These are phyloP conservation scores for Brachirus orientalis DNA, from an alignment of 2,113 vertebrate species.

Conservation along the genomic window DNA sequence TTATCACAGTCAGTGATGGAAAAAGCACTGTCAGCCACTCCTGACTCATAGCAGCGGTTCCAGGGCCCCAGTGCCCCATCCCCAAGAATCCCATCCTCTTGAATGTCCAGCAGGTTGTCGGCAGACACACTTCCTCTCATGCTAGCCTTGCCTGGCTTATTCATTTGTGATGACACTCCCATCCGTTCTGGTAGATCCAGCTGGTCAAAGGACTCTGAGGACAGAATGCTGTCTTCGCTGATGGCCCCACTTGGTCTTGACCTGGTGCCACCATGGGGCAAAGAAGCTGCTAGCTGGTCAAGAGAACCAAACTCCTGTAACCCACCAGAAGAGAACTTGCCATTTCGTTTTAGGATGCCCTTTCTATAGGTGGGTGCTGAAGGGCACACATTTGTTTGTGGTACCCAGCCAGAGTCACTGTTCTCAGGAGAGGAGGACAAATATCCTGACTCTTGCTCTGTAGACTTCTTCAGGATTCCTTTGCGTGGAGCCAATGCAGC, in stretches of 20 bases:
- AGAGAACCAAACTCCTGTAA: conserved; percentile 81
- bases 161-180: background rate
- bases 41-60: conserved; percentile 78
- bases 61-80: conserved; percentile 58
- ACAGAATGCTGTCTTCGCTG: conserved; percentile 97
- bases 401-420: conserved; percentile 76
- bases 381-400: conserved; percentile 35
- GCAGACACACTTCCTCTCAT: conserved; percentile 90
- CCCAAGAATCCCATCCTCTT: conserved; percentile 62
- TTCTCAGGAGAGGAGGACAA: conserved; percentile 90
- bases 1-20: conserved; percentile 84
- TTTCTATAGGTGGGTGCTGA: conserved; percentile 75
- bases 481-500: conserved; percentile 82
- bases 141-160: conserved; percentile 34
- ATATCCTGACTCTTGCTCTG: conserved; percentile 89
- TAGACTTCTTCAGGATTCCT: conserved; percentile 92
- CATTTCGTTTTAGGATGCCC: conserved; percentile 91
- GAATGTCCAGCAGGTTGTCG: conserved; percentile 87
- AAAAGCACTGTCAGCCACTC: conserved; percentile 80
- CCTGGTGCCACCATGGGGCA: conserved; percentile 28
- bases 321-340: conserved; percentile 87
- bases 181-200: conserved; percentile 88
- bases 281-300: conserved; percentile 76
- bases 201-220: conserved; percentile 94
- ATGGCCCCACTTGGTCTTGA: conserved; percentile 80